phyloP scores from a whole-genome alignment of 2,113 vertebrate species.

The Python bivittatus region DNA sequence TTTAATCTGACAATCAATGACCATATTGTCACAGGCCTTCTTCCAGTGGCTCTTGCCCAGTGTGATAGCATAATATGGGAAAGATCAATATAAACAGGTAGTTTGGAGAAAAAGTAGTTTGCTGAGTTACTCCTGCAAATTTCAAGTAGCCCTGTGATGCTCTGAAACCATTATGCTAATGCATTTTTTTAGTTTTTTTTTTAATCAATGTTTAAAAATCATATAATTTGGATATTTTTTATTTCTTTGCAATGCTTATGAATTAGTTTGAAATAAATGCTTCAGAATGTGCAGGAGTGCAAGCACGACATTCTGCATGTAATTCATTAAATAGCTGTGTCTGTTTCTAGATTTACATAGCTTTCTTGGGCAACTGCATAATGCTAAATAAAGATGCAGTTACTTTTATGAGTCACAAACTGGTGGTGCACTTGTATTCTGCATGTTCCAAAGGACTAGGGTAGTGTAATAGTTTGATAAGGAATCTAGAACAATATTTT shows the following conservation, averaged over 20 bases:
- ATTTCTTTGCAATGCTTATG: not conserved
- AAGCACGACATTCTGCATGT: not conserved
- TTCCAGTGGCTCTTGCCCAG: not conserved
- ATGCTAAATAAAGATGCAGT: not conserved
- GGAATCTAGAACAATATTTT: not conserved
- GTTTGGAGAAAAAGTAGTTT: not conserved
- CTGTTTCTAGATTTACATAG: not conserved
- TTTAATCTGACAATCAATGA: not conserved
- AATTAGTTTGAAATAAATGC: not conserved
- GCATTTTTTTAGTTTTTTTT: not conserved
- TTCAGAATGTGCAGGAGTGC: not conserved
- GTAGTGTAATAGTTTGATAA: not conserved
- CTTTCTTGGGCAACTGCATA: not conserved
- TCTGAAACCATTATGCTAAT: not conserved
- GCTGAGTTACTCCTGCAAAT: not conserved
- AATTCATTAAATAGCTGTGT: not conserved
- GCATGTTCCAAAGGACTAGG: not conserved
- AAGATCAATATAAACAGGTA: not conserved
- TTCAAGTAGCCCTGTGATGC: not conserved
- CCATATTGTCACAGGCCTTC: not conserved
- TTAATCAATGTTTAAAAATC: not conserved
- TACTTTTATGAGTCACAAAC: not conserved
- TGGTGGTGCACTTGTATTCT: not conserved
- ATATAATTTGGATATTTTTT: not conserved
- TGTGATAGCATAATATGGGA: not conserved